phyloP scores from a whole-genome alignment of 2,888 invertebrate species.

The Meteorus cinctellus region DNA sequence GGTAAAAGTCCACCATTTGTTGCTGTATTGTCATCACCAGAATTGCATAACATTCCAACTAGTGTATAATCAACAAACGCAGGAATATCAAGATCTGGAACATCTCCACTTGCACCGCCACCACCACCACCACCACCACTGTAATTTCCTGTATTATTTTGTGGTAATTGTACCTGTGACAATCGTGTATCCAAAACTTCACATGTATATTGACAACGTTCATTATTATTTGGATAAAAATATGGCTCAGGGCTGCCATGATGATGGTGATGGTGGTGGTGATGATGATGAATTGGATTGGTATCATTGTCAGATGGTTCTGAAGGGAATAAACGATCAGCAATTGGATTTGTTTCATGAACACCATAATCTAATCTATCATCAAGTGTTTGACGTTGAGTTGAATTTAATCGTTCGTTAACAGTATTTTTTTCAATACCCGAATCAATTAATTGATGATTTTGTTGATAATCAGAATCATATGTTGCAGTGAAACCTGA shows the following conservation, averaged over 20 bases:
- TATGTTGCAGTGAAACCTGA: constrained; percentile 50
- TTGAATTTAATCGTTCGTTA: constrained; percentile 30
- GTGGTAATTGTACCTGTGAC: constrained; percentile 51
- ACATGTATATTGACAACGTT: constrained; percentile 69
- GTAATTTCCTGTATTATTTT: constrained; percentile 39
- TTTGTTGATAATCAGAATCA: constrained; percentile 56
- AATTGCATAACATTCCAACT: constrained; percentile 70
- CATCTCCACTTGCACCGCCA: constrained; percentile 50
- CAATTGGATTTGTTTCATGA: constrained; percentile 49
- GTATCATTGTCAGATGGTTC: constrained; percentile 53
- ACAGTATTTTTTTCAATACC: constrained; percentile 42
- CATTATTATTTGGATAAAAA: constrained; percentile 61
- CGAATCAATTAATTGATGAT: constrained; percentile 50
- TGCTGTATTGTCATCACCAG: constrained; percentile 60
- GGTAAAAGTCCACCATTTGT: constrained; percentile 51
- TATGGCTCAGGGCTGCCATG: constrained; percentile 64
- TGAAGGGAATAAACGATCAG: constrained; percentile 57
- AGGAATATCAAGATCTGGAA: constrained; percentile 64
- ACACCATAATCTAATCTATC: constrained; percentile 58
- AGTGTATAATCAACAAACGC: constrained; percentile 70
- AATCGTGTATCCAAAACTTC: constrained; percentile 68
- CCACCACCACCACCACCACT: constrained; percentile 39
- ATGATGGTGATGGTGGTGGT: neutral
- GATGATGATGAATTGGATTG: constrained; percentile 51
- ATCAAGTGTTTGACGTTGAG: constrained; percentile 57